Evolutionary conservation across 2,888 invertebrate species (phyloP).

Genomic region (Drosophila incognita): DNA sequence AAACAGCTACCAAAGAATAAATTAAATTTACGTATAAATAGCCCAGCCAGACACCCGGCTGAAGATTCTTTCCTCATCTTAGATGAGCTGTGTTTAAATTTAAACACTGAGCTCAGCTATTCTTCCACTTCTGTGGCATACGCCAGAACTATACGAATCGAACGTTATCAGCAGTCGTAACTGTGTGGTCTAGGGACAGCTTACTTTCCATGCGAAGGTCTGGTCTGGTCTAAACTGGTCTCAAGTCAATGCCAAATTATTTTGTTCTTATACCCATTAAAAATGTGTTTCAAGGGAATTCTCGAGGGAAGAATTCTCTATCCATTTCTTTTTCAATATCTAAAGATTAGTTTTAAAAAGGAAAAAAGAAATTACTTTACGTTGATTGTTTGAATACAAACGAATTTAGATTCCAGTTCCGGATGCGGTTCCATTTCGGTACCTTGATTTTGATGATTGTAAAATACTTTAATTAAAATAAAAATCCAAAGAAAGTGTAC

Average conservation of each 20-base stretch:
- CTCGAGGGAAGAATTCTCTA: background rate
- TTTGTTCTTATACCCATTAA: slow-evolving; percentile 1
- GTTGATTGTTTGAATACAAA: background rate
- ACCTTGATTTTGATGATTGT: background rate
- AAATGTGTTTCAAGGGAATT: background rate
- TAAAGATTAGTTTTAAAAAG: background rate
- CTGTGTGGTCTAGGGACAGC: slow-evolving; percentile 4
- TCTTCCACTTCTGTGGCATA: slow-evolving; percentile 14
- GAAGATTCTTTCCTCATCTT: slow-evolving; percentile 38
- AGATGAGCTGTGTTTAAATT: slow-evolving; percentile 64
- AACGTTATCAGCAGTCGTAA: slow-evolving; percentile 59
- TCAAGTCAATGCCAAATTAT: slow-evolving; percentile 44
- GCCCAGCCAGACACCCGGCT: slow-evolving; percentile 4
- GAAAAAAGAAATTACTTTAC: background rate
- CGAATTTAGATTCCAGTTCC: background rate
- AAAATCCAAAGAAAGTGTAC: too few relatives aligned
- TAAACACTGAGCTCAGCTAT: slow-evolving; percentile 74
- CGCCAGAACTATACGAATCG: slow-evolving; percentile 14
- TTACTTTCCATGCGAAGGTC: slow-evolving; percentile 29
- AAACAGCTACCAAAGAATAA: slow-evolving; percentile 74
- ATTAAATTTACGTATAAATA: slow-evolving; percentile 64
- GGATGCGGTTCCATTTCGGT: background rate
- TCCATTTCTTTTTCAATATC: background rate
- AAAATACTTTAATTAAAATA: background rate
- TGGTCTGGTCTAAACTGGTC: slow-evolving; percentile 35